These are phyloP conservation scores for Apantesis nais DNA, from an alignment of 2,888 invertebrate species.

Conservation along the genomic window DNA sequence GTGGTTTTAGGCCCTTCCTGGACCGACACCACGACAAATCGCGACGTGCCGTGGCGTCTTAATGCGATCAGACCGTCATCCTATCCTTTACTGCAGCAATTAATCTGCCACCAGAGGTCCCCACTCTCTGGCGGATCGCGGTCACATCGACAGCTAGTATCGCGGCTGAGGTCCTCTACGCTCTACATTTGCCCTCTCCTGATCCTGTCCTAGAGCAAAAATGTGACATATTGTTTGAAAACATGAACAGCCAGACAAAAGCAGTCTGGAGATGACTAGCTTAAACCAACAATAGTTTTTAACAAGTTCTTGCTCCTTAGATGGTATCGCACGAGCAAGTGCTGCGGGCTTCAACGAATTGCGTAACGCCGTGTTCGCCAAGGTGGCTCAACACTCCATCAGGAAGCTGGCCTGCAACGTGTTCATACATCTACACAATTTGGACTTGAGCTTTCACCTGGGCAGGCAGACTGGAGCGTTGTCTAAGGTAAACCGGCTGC, in stretches of 20 bases:
- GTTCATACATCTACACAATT: constrained; percentile 96
- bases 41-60: no score
- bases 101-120: no score
- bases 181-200: no score
- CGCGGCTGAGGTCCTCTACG: no score
- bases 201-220: no score
- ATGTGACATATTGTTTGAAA: neutral
- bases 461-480: constrained; percentile 97
- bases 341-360: constrained; percentile 98
- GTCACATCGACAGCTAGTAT: no score
- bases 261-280: neutral
- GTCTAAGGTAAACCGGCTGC: constrained; percentile 88
- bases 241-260: neutral
- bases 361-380: constrained; percentile 98
- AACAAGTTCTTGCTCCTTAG: constrained; percentile 76
- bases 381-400: constrained; percentile 98
- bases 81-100: no score
- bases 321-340: constrained; percentile 96
- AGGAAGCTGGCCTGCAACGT: constrained; percentile 97
- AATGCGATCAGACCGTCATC: no score
- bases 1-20: no score
- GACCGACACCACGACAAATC: no score
- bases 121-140: no score
- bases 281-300: neutral
- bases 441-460: constrained; percentile 97